phyloP scores from a whole-genome alignment of 1,140 invertebrate genomes.

The Drosophila auraria region DNA sequence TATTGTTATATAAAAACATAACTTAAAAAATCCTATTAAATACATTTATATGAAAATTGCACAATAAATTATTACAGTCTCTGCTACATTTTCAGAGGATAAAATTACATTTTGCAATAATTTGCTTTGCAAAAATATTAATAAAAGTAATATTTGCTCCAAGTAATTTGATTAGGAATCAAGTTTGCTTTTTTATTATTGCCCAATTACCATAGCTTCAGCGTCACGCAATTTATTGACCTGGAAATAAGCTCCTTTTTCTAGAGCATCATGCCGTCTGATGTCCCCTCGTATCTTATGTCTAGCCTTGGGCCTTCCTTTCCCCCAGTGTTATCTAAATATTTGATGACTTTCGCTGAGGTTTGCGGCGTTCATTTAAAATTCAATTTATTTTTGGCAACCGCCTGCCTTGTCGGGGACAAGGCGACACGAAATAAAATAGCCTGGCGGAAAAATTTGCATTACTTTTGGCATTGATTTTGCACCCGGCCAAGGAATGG shows the following conservation, averaged over 20 bases:
- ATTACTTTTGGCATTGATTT: constrained; percentile 80
- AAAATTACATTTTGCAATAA: too few relatives aligned
- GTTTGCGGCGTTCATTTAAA: constrained; percentile 64
- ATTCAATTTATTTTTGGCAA: constrained; percentile 76
- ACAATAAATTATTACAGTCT: too few relatives aligned
- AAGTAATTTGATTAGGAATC: neutral
- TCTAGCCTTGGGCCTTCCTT: constrained; percentile 50
- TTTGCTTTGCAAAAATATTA: neutral
- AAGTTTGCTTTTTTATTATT: neutral
- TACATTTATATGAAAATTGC: too few relatives aligned
- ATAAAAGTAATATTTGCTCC: neutral
- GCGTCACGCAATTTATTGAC: neutral
- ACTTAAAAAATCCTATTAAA: too few relatives aligned
- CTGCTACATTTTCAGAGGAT: too few relatives aligned
- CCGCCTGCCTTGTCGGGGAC: constrained; percentile 12
- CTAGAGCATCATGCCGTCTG: constrained; percentile 7
- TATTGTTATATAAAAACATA: too few relatives aligned
- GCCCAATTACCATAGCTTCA: neutral
- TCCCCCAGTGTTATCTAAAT: constrained; percentile 60
- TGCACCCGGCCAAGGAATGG: constrained; percentile 18
- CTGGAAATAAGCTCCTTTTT: constrained; percentile 2
- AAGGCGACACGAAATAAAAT: constrained; percentile 11
- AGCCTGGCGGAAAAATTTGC: constrained; percentile 51
- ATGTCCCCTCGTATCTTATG: constrained; percentile 32
- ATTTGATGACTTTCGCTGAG: constrained; percentile 65